Evolutionary conservation across 2,888 invertebrate genomes (phyloP).

Genomic region (Noctua comes): DNA sequence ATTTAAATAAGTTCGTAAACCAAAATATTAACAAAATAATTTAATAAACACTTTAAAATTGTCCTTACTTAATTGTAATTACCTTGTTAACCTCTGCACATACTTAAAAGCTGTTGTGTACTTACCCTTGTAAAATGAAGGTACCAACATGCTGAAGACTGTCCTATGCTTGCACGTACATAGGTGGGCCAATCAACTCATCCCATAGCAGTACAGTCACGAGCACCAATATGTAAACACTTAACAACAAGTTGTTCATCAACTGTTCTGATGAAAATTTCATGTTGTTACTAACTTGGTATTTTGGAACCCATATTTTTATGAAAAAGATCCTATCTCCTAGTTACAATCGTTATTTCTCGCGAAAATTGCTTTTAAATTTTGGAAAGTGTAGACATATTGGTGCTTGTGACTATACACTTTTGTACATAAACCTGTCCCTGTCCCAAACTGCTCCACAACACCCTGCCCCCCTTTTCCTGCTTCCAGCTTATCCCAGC

Average conservation of each 20-base stretch:
- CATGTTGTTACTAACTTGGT: no score
- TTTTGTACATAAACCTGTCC: neutral
- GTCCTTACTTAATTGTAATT: conserved; percentile 28
- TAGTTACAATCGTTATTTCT: no score
- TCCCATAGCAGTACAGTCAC: no score
- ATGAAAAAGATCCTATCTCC: no score
- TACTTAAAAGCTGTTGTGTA: conserved; percentile 14
- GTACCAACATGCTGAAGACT: neutral
- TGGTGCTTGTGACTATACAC: no score
- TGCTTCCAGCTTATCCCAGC: neutral
- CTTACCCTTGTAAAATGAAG: conserved; percentile 50
- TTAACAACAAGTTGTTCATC: no score
- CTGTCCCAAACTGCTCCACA: neutral
- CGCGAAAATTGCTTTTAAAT: no score
- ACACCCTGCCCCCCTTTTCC: neutral
- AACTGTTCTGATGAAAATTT: no score
- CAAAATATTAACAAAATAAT: neutral
- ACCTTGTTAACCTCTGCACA: conserved; percentile 45
- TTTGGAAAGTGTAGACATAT: no score
- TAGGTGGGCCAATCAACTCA: neutral
- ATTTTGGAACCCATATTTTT: no score
- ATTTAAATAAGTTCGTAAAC: neutral
- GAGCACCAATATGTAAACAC: no score
- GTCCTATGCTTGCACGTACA: neutral
- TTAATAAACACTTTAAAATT: conserved; percentile 22